These are phyloP conservation scores for Ylistrum balloti DNA, from an alignment of 1,140 invertebrate genomes.

Conservation along the genomic window DNA sequence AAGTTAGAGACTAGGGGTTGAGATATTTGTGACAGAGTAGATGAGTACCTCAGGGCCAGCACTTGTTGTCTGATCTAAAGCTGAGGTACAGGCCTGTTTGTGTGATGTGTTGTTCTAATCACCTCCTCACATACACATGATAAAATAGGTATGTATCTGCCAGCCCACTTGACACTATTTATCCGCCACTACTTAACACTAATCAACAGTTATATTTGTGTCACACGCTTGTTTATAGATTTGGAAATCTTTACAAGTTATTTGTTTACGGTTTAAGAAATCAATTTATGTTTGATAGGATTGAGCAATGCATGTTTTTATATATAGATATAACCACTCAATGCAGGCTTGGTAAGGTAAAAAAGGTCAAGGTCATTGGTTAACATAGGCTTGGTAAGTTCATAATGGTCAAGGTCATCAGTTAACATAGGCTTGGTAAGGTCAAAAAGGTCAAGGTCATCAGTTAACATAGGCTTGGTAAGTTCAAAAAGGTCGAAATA, in stretches of 20 bases:
- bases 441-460: neutral
- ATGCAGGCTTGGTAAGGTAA: neutral
- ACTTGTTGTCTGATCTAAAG: neutral
- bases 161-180: neutral
- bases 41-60: neutral
- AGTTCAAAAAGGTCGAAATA: neutral
- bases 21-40: neutral
- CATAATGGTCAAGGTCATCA: neutral
- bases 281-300: neutral
- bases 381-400: neutral
- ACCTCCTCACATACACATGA: neutral
- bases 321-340: neutral
- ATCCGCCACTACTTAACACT: neutral
- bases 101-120: constrained; percentile 4
- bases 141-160: constrained; percentile 1
- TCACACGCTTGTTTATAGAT: neutral
- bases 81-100: neutral
- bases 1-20: neutral
- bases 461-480: no score
- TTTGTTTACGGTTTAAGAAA: constrained; percentile 28
- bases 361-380: constrained; percentile 31
- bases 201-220: neutral
- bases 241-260: constrained; percentile 16
- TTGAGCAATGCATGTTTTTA: neutral
- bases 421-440: no score